phyloP scores from a whole-genome alignment of 2,888 invertebrate genomes.

The Tethea ocularis region DNA sequence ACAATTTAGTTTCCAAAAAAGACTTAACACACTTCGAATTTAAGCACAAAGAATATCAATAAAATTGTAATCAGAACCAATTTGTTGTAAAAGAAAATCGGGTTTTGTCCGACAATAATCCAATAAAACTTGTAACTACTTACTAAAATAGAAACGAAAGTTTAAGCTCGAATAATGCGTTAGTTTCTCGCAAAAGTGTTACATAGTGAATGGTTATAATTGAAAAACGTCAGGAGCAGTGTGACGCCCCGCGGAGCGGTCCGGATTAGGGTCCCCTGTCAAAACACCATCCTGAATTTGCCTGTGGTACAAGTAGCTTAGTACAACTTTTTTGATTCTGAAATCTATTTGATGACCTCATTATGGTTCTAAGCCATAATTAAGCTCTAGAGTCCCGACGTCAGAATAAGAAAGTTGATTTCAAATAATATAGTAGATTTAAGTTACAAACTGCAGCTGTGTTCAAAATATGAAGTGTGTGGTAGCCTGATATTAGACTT shows the following conservation, averaged over 20 bases:
- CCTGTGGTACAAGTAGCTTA: slow-evolving; percentile 21
- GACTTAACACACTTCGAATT: neutral
- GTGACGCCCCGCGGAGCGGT: slow-evolving; percentile 71
- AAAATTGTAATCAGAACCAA: neutral
- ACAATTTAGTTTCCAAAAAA: neutral
- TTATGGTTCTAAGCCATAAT: no score
- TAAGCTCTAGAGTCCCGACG: no score
- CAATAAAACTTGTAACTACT: slow-evolving; percentile 21
- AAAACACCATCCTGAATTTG: slow-evolving; percentile 52
- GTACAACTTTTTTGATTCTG: no score
- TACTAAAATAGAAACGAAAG: slow-evolving; percentile 32
- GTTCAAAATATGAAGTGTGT: no score
- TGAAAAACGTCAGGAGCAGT: slow-evolving; percentile 73
- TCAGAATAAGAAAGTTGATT: no score
- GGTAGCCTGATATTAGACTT: no score
- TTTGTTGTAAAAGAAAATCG: neutral
- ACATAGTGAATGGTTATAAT: slow-evolving; percentile 75
- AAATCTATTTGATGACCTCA: no score
- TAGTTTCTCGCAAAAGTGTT: slow-evolving; percentile 62
- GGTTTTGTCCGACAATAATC: slow-evolving; percentile 34
- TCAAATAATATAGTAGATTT: no score
- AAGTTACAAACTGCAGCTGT: no score
- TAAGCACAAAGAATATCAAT: neutral
- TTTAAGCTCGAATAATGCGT: slow-evolving; percentile 51
- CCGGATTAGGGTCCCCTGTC: slow-evolving; percentile 75